Percentiles rank a stretch among this genome's conserved stretches.
Evolutionary conservation across 2,797 vertebrate genomes (phyloP).

Genomic region (Micropoecilia bifurca): DNA sequence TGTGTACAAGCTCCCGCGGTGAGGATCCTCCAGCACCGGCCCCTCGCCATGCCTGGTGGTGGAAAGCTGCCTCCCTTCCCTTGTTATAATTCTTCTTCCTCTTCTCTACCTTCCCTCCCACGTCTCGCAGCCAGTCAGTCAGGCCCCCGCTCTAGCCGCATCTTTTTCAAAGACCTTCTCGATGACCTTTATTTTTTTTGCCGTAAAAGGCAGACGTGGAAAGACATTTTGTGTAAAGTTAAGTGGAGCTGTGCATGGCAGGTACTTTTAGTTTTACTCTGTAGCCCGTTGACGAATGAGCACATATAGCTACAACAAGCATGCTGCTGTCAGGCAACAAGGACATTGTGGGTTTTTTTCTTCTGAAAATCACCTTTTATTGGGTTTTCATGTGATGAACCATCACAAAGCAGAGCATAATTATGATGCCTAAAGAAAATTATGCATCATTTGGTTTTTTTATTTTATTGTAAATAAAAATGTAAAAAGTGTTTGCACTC

Average conservation of each 20-base stretch:
- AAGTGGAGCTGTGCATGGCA: constrained; percentile 43
- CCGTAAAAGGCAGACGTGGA: constrained; percentile 57
- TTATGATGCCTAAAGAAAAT: neutral
- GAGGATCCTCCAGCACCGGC: constrained; percentile 31
- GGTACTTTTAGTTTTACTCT: constrained; percentile 60
- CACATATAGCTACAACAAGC: constrained; percentile 22
- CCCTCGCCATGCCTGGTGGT: constrained; percentile 30
- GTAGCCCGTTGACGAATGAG: constrained; percentile 51
- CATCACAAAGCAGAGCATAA: neutral
- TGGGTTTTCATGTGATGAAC: neutral
- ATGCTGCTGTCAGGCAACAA: constrained; percentile 14
- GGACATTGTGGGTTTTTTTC: constrained; percentile 6
- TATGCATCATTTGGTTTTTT: neutral
- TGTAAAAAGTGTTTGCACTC: neutral
- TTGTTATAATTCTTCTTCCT: constrained; percentile 51
- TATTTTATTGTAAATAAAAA: neutral
- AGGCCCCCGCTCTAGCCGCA: constrained; percentile 20
- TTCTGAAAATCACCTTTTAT: neutral
- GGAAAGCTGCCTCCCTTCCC: constrained; percentile 40
- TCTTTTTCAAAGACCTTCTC: constrained; percentile 47
- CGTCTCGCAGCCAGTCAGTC: constrained; percentile 13
- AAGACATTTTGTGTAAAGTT: constrained; percentile 58
- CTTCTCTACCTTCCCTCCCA: constrained; percentile 52
- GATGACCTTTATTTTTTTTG: constrained; percentile 65
- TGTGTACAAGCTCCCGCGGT: constrained; percentile 27